These are phyloP conservation scores for Teleopsis dalmanni DNA, from an alignment of 1,140 invertebrate genomes.

Conservation along the genomic window DNA sequence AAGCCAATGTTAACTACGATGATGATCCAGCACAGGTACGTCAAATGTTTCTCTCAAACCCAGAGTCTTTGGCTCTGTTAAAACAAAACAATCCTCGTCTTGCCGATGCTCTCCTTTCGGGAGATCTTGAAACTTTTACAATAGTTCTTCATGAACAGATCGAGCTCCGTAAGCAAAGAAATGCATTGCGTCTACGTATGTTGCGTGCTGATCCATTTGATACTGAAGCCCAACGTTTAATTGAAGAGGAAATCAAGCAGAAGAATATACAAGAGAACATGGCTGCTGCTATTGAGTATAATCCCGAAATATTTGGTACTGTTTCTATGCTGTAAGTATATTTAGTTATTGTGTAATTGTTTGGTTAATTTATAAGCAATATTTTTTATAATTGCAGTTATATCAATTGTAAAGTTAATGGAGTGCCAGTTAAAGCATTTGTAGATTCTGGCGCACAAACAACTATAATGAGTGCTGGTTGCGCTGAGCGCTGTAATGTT, in stretches of 20 bases:
- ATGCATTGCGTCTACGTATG: constrained; percentile 77
- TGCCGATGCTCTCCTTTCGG: constrained; percentile 81
- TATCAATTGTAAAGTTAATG: constrained; percentile 93
- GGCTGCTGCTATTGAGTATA: constrained; percentile 97
- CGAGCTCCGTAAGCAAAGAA: constrained; percentile 63
- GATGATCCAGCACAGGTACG: constrained; percentile 84
- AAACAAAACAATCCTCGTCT: constrained; percentile 90
- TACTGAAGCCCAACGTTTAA: constrained; percentile 85
- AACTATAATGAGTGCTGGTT: constrained; percentile 88
- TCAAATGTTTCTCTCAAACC: constrained; percentile 86
- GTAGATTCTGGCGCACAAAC: constrained; percentile 94
- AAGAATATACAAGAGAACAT: constrained; percentile 98
- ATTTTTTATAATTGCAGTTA: constrained; percentile 44
- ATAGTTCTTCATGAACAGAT: constrained; percentile 76
- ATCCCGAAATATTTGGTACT: constrained; percentile 95
- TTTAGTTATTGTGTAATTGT: not conserved
- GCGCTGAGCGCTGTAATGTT: constrained; percentile 90
- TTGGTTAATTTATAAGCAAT: not conserved
- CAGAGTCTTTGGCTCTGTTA: constrained; percentile 80
- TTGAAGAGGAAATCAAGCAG: constrained; percentile 90
- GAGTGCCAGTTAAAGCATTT: constrained; percentile 92
- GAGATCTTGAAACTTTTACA: constrained; percentile 75
- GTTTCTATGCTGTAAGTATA: constrained; percentile 81
- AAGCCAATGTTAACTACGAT: constrained; percentile 46
- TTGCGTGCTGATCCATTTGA: constrained; percentile 93